A percentile compares a stretch with the other conserved stretches of the same genome.
phyloP scores from a whole-genome alignment of 2,113 vertebrate genomes.

The Gallinago media region DNA sequence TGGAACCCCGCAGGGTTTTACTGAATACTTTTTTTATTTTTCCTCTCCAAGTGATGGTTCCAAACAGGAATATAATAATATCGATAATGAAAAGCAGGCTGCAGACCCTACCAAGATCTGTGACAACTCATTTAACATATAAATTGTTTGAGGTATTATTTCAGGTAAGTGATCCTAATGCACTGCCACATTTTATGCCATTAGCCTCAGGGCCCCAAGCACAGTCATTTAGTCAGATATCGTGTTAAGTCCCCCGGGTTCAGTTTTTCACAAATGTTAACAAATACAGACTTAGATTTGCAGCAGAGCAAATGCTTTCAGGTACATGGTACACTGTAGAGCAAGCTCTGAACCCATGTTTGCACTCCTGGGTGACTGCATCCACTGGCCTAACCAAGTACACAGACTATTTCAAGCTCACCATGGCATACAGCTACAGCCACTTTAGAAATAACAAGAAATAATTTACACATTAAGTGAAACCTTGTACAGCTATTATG shows the following conservation, averaged over 20 bases:
- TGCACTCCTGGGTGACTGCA: neutral
- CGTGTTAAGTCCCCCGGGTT: neutral
- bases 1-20: neutral
- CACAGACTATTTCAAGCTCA: neutral
- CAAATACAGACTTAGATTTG: neutral
- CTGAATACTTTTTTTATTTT: neutral
- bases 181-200: neutral
- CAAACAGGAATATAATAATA: neutral
- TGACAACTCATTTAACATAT: neutral
- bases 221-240: neutral
- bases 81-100: neutral
- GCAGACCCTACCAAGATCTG: neutral
- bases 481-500: neutral
- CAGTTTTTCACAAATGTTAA: neutral
- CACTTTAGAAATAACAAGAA: neutral
- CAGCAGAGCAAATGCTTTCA: neutral
- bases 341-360: neutral
- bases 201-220: neutral
- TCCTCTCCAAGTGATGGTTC: neutral
- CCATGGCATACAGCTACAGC: neutral
- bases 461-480: neutral
- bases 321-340: fast-evolving
- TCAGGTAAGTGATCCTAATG: neutral
- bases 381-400: neutral
- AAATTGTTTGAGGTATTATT: neutral